Conservation (phyloP, 2,113 vertebrate genomes). For the Octodon degus region DNA sequence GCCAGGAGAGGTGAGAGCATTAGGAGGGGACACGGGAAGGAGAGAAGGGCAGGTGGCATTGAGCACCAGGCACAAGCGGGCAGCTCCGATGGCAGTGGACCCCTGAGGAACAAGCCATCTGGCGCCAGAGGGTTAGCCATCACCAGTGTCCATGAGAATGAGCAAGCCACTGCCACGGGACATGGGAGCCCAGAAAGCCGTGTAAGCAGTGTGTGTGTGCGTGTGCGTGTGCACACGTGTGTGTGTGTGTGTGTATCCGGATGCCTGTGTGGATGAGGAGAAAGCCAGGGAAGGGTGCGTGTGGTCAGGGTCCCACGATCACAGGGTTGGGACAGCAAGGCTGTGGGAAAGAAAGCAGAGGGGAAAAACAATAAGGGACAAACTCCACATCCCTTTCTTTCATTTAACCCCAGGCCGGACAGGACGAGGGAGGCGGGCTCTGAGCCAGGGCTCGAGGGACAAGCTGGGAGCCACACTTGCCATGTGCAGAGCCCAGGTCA, state of each 20-base stretch:
- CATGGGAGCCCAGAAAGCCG: not conserved
- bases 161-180: not conserved
- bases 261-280: not conserved
- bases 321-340: not conserved
- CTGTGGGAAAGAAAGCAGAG: not conserved
- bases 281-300: no score
- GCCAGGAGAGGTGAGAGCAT: not conserved
- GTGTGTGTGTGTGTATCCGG: no score
- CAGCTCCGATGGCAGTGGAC: not conserved
- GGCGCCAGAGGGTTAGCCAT: not conserved
- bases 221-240: no score
- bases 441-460: not conserved
- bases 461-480: not conserved
- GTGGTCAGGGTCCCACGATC: rapidly evolving
- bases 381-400: not conserved
- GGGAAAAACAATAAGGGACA: not conserved
- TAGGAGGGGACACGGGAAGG: not conserved
- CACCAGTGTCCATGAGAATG: not conserved
- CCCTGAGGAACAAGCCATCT: not conserved
- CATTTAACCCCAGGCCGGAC: not conserved
- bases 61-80: not conserved
- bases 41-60: not conserved
- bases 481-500: not conserved
- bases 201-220: not conserved
- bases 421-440: not conserved